Conservation (phyloP, 2,113 vertebrate genomes). For the Amphiprion ocellaris region DNA sequence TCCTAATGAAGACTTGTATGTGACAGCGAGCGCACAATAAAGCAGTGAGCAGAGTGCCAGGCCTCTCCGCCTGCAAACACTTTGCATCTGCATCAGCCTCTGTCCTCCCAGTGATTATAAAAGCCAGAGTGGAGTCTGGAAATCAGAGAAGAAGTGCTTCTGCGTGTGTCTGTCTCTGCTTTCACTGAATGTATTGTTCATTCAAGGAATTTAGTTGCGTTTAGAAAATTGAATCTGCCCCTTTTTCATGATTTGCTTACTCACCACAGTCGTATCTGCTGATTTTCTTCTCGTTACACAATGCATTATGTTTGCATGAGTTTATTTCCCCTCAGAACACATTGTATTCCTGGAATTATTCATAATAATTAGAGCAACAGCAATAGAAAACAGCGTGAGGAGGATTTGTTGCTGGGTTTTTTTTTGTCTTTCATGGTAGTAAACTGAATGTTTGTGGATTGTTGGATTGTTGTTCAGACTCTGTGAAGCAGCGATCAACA, state of each 20-base stretch:
- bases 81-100: conserved; percentile 70
- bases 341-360: neutral
- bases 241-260: conserved; percentile 34
- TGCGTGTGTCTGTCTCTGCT: conserved; percentile 33
- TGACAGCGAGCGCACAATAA: conserved; percentile 72
- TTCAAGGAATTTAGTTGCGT: conserved; percentile 52
- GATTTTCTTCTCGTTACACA: conserved; percentile 26
- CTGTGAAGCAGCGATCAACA: neutral
- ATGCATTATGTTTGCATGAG: conserved; percentile 36
- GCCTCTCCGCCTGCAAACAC: conserved; percentile 52
- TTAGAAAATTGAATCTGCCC: conserved; percentile 34
- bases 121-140: conserved; percentile 60
- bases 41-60: conserved; percentile 47
- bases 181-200: conserved; percentile 36
- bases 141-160: conserved; percentile 55
- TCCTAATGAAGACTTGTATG: conserved; percentile 84
- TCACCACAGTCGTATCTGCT: neutral
- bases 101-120: conserved; percentile 58
- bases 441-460: neutral
- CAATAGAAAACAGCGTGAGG: neutral
- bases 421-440: neutral
- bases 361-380: neutral
- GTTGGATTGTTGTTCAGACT: neutral
- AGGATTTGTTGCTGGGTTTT: neutral
- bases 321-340: conserved; percentile 15